Evolutionary conservation across 2,888 invertebrate species (phyloP).

Genomic region (Pyralis farinalis): DNA sequence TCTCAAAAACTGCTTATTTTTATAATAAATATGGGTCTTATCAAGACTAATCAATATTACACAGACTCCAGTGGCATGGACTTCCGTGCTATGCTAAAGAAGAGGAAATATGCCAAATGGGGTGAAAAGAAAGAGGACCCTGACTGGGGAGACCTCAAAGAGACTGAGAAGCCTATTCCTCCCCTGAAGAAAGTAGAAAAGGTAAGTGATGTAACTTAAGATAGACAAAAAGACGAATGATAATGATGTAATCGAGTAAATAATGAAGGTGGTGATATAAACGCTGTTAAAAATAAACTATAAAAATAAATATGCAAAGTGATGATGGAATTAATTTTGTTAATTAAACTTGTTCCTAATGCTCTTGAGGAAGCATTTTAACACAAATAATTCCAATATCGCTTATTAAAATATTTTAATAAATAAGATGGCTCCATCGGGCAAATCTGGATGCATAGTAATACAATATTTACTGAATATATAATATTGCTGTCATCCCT

Average conservation of each 20-base stretch:
- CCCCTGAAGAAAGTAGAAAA: constrained; percentile 95
- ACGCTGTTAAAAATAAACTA: constrained; percentile 20
- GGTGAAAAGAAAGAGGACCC: constrained; percentile 94
- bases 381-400: background rate
- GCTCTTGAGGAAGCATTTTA: constrained; percentile 17
- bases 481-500: no score
- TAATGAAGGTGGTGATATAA: constrained; percentile 57
- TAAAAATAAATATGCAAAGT: constrained; percentile 12
- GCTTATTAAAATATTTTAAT: constrained; percentile 13
- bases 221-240: constrained; percentile 14
- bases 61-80: constrained; percentile 98
- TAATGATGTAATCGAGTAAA: constrained; percentile 22
- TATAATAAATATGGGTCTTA: no score
- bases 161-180: constrained; percentile 92
- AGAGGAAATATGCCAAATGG: constrained; percentile 97
- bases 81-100: constrained; percentile 98
- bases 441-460: constrained; percentile 19
- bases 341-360: no score
- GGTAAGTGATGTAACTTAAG: constrained; percentile 80
- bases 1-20: no score
- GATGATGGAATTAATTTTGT: constrained; percentile 25
- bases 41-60: background rate
- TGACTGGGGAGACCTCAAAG: constrained; percentile 96
- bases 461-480: no score
- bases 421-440: constrained; percentile 53